Percentiles rank a stretch among this genome's conserved stretches.
Conservation (phyloP, 2,113 vertebrate species). For the Romanogobio albipinnatus region DNA sequence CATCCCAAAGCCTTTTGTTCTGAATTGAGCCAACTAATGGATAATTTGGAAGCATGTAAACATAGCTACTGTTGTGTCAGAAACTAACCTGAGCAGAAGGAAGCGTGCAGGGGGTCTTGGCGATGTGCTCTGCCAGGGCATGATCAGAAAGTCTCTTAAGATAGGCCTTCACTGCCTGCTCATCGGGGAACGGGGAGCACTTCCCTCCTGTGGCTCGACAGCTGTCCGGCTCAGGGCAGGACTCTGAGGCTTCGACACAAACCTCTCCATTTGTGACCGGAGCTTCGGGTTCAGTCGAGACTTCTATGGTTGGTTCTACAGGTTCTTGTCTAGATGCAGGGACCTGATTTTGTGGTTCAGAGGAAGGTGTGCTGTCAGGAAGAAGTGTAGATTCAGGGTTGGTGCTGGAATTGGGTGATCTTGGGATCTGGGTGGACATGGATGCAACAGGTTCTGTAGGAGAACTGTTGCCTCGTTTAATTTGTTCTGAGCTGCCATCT, state of each 20-base stretch:
- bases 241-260: slow-evolving; percentile 40
- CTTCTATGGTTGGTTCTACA: not conserved
- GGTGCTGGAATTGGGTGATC: not conserved
- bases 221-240: not conserved
- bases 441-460: slow-evolving; percentile 69
- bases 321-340: not conserved
- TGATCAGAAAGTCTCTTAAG: slow-evolving; percentile 77
- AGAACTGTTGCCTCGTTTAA: slow-evolving; percentile 56
- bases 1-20: too few relatives aligned
- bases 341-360: slow-evolving; percentile 24
- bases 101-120: slow-evolving; percentile 63
- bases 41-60: too few relatives aligned
- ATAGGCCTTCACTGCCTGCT: slow-evolving; percentile 81
- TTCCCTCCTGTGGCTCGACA: slow-evolving; percentile 55
- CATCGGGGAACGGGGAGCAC: slow-evolving; percentile 73
- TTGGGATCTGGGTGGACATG: slow-evolving; percentile 43
- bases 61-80: too few relatives aligned
- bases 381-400: slow-evolving; percentile 7
- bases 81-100: slow-evolving; percentile 67
- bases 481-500: not conserved
- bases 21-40: too few relatives aligned
- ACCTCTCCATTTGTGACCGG: slow-evolving; percentile 55
- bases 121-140: slow-evolving; percentile 66
- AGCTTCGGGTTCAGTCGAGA: slow-evolving; percentile 27
- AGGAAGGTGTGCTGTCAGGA: not conserved